phyloP scores from a whole-genome alignment of 2,888 invertebrate species.

The Melangyna quadrimaculata region DNA sequence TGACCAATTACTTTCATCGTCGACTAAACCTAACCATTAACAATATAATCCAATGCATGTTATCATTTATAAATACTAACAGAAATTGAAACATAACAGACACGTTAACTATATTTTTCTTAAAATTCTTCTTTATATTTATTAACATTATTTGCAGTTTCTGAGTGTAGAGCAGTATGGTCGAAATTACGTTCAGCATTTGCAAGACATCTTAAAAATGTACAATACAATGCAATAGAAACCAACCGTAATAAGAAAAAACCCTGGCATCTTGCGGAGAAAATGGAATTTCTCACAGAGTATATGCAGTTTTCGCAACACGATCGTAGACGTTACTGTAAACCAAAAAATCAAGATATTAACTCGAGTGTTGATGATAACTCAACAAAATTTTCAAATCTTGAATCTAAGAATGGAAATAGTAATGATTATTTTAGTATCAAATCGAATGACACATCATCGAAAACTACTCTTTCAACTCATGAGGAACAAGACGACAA shows the following conservation, averaged over 20 bases:
- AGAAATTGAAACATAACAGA: too few species aligned
- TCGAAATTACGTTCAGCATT: not conserved
- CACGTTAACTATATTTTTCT: too few species aligned
- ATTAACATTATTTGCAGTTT: not conserved
- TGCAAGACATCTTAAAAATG: not conserved
- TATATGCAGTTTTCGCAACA: too few species aligned
- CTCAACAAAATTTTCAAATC: not conserved
- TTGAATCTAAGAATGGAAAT: not conserved
- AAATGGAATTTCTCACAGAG: conserved; percentile 1
- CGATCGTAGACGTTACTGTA: too few species aligned
- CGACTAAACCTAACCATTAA: too few species aligned
- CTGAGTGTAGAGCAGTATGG: not conserved
- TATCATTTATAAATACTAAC: too few species aligned
- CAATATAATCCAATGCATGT: too few species aligned
- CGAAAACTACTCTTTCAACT: not conserved
- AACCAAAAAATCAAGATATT: too few species aligned
- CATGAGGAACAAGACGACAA: too few species aligned
- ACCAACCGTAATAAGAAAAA: not conserved
- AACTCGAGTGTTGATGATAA: not conserved
- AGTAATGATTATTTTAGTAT: not conserved
- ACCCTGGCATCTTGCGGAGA: not conserved
- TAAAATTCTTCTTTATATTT: too few species aligned
- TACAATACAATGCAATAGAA: not conserved
- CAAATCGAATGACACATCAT: not conserved
- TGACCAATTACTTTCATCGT: too few species aligned